A percentile compares a stretch with the other conserved stretches of the same genome.
Conservation (phyloP, 2,113 vertebrate species). For the Pygoscelis adeliae region DNA sequence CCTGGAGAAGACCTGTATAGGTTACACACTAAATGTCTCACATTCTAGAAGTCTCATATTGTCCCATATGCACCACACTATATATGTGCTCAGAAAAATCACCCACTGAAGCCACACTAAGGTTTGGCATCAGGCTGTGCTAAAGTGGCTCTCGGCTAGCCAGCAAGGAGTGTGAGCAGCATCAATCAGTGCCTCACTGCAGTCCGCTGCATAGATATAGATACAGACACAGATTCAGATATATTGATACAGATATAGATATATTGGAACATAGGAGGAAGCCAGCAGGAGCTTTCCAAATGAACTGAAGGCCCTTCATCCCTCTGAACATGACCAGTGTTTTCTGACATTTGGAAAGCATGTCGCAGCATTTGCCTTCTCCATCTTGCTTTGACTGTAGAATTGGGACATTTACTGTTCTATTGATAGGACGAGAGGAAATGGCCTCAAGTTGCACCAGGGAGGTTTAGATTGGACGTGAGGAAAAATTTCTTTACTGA, state of each 20-base stretch:
- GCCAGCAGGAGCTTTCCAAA: not conserved
- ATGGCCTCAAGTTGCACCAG: too few relatives aligned
- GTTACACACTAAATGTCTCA: not conserved
- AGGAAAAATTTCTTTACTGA: too few relatives aligned
- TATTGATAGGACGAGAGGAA: too few relatives aligned
- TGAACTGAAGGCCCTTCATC: not conserved
- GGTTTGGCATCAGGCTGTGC: not conserved
- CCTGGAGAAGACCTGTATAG: not conserved
- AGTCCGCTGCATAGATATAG: accelerated
- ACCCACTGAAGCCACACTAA: not conserved
- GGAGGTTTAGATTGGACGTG: too few relatives aligned
- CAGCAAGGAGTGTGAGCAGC: not conserved
- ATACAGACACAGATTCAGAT: not conserved
- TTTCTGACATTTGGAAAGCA: not conserved
- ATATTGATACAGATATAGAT: not conserved
- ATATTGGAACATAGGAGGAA: not conserved
- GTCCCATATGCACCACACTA: not conserved
- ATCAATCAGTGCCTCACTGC: not conserved
- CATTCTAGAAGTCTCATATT: not conserved
- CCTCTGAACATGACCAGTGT: not conserved
- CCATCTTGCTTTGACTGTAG: not conserved
- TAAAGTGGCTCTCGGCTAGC: not conserved
- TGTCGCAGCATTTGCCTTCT: not conserved
- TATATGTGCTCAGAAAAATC: not conserved
- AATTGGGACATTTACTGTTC: not conserved